Base-by-base conservation (phyloP, 2,113 vertebrate species). In the Sturnira hondurensis region DNA sequence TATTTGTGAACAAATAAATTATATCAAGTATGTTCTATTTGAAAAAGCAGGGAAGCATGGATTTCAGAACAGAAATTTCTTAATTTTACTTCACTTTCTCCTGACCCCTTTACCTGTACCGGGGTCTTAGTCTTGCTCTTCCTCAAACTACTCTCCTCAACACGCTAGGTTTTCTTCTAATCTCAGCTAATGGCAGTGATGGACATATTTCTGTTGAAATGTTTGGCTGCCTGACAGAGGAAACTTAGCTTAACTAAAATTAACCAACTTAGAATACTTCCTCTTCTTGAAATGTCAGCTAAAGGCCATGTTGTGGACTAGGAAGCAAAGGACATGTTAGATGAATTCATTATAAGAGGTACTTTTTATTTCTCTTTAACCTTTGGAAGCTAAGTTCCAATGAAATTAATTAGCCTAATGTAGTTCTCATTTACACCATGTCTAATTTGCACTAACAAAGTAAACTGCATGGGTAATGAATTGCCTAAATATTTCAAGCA, bases 331-430 rank as follows among this genome's bases (percentile, higher is more conserved):
- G 67, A 54, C 20, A 78, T 36, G 28, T n/a, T 86, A 82, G 56
- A 83, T 12, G 28, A 83, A 93, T 91, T 93, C 9, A 89, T 93
- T 91, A 81, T 20, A 77, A 82, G 31, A 54, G 10, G 36, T 87
- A 85, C 36, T 92, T 95, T 93, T 93, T 16, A 81, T 86, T 88
- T 80, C 36, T 88, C 92, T 96, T 71, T 92, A 96, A 93, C 26
- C 73, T 95, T 93, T 63, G 86, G 93, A 93, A 93, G 41, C 17
- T 81, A 93, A 76, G 28, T 95, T 85, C 19, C 73, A 95, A 31
- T 31, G 47, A 77, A 54, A 88, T 83, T 65, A 54, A 50, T 92
- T 96, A 87, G 19, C 5, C 68, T 94, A 7, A 74, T 86, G 33
- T 86, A 67, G 15, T 94, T 91, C 20, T 71, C 36, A 89, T 45